These are phyloP conservation scores for Calidris pugnax DNA, from an alignment of 2,113 vertebrate genomes.

Conservation along the genomic window DNA sequence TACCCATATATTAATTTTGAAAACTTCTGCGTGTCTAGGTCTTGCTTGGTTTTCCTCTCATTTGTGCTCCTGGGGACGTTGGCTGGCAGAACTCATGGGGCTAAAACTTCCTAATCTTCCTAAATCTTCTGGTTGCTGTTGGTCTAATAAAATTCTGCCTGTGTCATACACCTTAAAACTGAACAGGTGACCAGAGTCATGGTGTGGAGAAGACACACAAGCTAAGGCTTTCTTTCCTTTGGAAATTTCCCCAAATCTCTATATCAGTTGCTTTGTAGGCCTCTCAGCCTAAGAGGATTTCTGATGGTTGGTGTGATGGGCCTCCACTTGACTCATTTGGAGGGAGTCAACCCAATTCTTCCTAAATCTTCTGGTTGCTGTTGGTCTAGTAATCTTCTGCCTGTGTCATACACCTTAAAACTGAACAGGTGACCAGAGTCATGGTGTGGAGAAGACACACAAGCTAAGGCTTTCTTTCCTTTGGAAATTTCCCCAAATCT, in stretches of 20 bases:
- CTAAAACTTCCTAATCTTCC: not conserved
- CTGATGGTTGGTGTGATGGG: not conserved
- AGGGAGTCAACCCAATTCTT: not conserved
- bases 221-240: not conserved
- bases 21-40: not conserved
- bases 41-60: not conserved
- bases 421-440: not conserved
- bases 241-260: not conserved
- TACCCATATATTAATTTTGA: not conserved
- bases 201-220: not conserved
- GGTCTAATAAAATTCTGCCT: not conserved
- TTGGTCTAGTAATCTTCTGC: not conserved
- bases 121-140: not conserved
- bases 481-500: not conserved
- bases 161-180: not conserved
- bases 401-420: not conserved
- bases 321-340: not conserved
- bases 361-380: not conserved
- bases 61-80: rapidly evolving
- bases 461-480: not conserved
- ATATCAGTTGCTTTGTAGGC: rapidly evolving
- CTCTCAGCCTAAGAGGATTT: not conserved
- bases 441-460: not conserved
- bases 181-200: not conserved
- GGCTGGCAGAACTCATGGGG: not conserved